phyloP scores from a whole-genome alignment of 2,797 vertebrate genomes.

The Crocidura indochinensis region DNA sequence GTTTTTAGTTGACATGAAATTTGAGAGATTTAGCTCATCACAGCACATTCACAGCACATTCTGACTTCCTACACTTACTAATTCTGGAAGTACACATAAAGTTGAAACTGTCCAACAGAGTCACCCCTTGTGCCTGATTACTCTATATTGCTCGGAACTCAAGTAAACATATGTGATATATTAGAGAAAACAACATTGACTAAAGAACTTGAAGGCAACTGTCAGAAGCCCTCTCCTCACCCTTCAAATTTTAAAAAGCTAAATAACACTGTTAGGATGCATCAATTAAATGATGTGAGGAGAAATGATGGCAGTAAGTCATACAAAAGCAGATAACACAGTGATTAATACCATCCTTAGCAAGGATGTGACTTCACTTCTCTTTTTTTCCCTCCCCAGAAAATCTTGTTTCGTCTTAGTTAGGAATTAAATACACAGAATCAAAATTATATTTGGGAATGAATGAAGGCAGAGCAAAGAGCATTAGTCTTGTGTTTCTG shows the following conservation, averaged over 20 bases:
- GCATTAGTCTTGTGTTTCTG: not conserved
- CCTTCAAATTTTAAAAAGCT: not conserved
- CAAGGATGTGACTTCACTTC: not conserved
- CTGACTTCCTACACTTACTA: not conserved
- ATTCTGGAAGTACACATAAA: not conserved
- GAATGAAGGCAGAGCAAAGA: not conserved
- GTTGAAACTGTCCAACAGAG: not conserved
- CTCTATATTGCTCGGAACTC: not conserved
- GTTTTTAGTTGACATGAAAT: not conserved
- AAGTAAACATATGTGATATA: not conserved
- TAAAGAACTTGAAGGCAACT: not conserved
- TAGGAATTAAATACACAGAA: not conserved
- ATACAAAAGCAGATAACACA: not conserved
- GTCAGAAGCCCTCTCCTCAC: not conserved
- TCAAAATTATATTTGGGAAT: not conserved
- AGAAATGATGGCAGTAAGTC: not conserved
- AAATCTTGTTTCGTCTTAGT: not conserved
- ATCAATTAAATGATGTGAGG: not conserved
- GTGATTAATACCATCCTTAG: not conserved
- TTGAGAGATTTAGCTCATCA: not conserved
- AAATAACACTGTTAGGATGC: not conserved
- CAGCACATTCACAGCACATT: not conserved
- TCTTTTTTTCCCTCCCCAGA: not conserved
- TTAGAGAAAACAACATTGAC: not conserved
- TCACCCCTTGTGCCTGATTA: not conserved